Conservation (phyloP, 2,888 invertebrate genomes). For the Osedax frankpressi region DNA sequence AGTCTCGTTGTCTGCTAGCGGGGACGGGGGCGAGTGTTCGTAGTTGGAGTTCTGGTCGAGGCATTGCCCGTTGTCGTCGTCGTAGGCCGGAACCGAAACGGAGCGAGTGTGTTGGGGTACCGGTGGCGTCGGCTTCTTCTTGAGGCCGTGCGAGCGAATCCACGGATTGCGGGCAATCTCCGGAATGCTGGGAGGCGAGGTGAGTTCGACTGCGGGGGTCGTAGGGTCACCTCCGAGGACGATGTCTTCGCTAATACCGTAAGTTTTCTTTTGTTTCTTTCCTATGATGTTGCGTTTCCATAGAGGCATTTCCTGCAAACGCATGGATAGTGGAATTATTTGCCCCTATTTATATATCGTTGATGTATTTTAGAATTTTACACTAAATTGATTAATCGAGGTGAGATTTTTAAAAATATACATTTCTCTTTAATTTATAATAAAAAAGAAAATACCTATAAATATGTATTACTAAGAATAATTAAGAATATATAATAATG, state of each 20-base stretch:
- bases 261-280: slow-evolving; percentile 21
- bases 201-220: neutral
- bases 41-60: slow-evolving; percentile 9
- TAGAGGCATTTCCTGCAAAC: slow-evolving; percentile 24
- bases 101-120: neutral
- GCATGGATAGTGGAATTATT: neutral
- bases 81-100: neutral
- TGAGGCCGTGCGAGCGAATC: slow-evolving; percentile 26
- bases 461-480: too few species aligned
- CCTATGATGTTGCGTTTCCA: slow-evolving; percentile 28
- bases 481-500: too few species aligned
- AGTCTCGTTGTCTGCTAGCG: neutral
- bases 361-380: too few species aligned
- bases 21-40: too few species aligned
- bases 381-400: too few species aligned
- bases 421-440: too few species aligned
- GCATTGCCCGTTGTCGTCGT: neutral
- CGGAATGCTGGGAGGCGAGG: neutral
- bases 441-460: too few species aligned
- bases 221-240: neutral
- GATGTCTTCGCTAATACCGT: neutral
- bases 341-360: too few species aligned
- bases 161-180: slow-evolving; percentile 23
- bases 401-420: too few species aligned
- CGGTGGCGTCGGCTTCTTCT: slow-evolving; percentile 2